Conservation (phyloP, 2,113 vertebrate species). For the Psephotus haematonotus region DNA sequence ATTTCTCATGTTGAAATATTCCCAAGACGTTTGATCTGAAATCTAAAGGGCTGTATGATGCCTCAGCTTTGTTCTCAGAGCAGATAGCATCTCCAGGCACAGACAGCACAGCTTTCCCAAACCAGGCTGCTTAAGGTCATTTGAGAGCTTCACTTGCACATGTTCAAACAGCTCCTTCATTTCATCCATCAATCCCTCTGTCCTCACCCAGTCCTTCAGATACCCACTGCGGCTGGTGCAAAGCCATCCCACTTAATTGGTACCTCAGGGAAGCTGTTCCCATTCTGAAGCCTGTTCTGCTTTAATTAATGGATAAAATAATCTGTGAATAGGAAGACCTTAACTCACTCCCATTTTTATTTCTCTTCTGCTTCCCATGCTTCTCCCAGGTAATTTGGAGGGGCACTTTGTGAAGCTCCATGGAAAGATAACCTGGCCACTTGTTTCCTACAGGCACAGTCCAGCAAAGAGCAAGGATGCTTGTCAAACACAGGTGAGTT, state of each 20-base stretch:
- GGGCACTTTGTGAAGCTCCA: rapidly evolving
- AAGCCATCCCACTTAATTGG: not conserved
- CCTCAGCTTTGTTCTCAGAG: not conserved
- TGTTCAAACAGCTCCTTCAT: not conserved
- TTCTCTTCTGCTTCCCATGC: not conserved
- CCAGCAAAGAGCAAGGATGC: not conserved
- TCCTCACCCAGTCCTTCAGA: not conserved
- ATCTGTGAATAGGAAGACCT: not conserved
- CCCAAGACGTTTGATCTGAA: rapidly evolving
- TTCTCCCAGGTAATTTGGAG: not conserved
- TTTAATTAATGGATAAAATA: not conserved
- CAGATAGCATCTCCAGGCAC: not conserved
- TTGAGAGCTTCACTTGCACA: rapidly evolving
- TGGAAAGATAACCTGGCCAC: rapidly evolving
- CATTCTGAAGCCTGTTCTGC: not conserved
- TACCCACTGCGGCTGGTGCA: not conserved
- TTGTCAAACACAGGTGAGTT: not conserved
- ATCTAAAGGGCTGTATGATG: not conserved
- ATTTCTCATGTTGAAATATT: rapidly evolving
- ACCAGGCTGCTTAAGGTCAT: not conserved
- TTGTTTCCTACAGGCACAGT: not conserved
- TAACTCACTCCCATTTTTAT: not conserved
- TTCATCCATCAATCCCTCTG: not conserved
- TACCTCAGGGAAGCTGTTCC: not conserved
- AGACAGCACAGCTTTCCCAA: not conserved